Conservation (phyloP, 53 echinoderm and acorn worm species). For the Echinarachnius parma region DNA sequence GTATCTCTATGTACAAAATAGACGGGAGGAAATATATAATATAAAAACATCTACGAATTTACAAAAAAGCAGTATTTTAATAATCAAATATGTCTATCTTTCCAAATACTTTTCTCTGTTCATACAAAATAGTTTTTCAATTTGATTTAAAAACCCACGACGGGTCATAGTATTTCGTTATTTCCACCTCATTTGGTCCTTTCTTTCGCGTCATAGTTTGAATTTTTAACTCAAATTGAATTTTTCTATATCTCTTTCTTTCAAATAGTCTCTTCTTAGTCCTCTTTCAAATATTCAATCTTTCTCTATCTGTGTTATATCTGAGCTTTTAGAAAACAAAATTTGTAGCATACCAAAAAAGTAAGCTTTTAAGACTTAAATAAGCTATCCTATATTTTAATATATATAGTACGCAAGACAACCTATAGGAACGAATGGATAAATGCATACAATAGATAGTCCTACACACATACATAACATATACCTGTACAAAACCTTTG, state of each 20-base stretch:
- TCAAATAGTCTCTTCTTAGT: constrained; percentile 25
- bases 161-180: constrained; percentile 25
- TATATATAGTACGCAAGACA: constrained; percentile 33
- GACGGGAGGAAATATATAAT: constrained; percentile 48
- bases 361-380: constrained; percentile 14
- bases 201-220: constrained; percentile 5
- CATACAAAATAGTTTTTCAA: constrained; percentile 50
- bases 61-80: constrained; percentile 45
- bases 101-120: constrained; percentile 37
- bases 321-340: constrained; percentile 11
- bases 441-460: constrained; percentile 19
- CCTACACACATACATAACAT: constrained; percentile 30
- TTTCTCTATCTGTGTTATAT: constrained; percentile 4
- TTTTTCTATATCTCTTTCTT: constrained; percentile 19
- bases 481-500: constrained; percentile 41
- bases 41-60: constrained; percentile 48
- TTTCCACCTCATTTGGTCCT: not conserved
- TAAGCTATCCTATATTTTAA: constrained; percentile 36
- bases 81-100: constrained; percentile 41
- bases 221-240: constrained; percentile 38
- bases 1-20: constrained; percentile 53
- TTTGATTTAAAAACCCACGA: constrained; percentile 41
- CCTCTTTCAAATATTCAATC: constrained; percentile 20
- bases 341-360: constrained; percentile 7
- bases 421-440: constrained; percentile 19